A percentile compares a stretch with the other conserved stretches of the same genome.
Conservation (phyloP, 2,797 vertebrate genomes). For the Bovichtus diacanthus region DNA sequence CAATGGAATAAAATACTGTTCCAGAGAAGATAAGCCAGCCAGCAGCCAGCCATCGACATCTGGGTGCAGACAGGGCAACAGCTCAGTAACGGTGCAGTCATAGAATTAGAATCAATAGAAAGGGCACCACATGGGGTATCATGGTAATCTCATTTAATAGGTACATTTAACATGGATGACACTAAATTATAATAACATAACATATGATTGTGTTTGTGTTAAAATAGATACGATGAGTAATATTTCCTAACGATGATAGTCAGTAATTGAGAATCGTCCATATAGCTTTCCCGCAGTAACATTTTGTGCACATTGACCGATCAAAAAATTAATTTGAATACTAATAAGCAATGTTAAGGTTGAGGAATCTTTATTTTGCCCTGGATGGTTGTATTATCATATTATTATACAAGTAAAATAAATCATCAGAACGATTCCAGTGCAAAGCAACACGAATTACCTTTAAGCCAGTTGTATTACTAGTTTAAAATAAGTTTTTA, state of each 20-base stretch:
- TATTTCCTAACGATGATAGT: not conserved
- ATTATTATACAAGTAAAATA: not conserved
- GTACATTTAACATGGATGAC: constrained; percentile 27
- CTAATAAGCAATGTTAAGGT: not conserved
- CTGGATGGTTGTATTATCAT: not conserved
- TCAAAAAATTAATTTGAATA: not conserved
- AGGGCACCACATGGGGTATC: constrained; percentile 29
- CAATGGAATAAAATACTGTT: constrained; percentile 69
- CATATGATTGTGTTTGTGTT: not conserved
- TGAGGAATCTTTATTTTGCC: not conserved
- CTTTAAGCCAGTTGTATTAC: not conserved
- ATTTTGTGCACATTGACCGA: not conserved
- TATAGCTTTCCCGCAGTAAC: not conserved
- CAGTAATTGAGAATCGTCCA: not conserved
- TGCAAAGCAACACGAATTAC: not conserved
- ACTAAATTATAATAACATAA: not conserved
- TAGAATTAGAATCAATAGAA: constrained; percentile 31
- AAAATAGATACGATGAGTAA: too few relatives aligned
- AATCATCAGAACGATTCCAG: not conserved
- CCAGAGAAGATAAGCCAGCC: constrained; percentile 63
- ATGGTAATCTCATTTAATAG: constrained; percentile 26
- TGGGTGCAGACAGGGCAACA: constrained; percentile 55
- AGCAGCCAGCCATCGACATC: constrained; percentile 46
- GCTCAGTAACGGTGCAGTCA: constrained; percentile 39
- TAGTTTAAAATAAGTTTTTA: not conserved